Base-by-base conservation (phyloP, 92 coral and sea anemone genomes). In the Paragorgia papillata region DNA sequence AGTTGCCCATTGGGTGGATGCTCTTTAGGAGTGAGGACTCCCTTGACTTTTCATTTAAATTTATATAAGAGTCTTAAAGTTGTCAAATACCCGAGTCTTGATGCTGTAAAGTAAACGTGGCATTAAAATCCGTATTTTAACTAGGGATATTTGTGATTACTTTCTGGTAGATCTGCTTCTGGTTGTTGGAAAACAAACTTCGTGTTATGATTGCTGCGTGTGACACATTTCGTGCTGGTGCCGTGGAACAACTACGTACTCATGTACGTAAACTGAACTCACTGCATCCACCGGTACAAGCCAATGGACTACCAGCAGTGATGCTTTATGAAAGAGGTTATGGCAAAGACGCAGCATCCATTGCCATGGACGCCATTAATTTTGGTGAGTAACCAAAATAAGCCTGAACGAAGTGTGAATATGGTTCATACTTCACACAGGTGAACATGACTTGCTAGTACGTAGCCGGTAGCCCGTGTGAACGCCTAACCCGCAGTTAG, bases 191-290 rank as follows among this genome's bases (percentile, higher is more conserved):
- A 74, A 94, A 94, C 63, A 84, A 86, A 26, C 92, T 94, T 83
- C 97, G 98, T 39, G 98, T 94, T 48, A 90, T 94, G 98, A 94
- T 94, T 73, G 98, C 98, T 17, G 98, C 98, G 0, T 91, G 98
- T 76, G 98, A 94, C 67, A 94, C 98, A 6, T 94, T 94, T 61
- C 98, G 98, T 64, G 98, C 98, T 57, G 98, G 98, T 55, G 98
- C 98, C 0, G 98, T 94, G 53, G 98, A 94, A 78, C 98, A 94
- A 88, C 82, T 94, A 37, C 89, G 98, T 58, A 94, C 98, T 31
- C 98, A 94, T 53, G 91, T 89, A 59, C 94, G 98, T 18, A 96
- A 94, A 69, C 90, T 94, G 57, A 94, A 94, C 66, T 92, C 98
- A 26, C 90, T 94, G 9, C 98, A 94, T 66, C 97, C 98, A 21